Percentiles rank a stretch among this genome's conserved stretches.
Conservation (phyloP, 2,797 vertebrate species). For the Megalops cyprinoides region DNA sequence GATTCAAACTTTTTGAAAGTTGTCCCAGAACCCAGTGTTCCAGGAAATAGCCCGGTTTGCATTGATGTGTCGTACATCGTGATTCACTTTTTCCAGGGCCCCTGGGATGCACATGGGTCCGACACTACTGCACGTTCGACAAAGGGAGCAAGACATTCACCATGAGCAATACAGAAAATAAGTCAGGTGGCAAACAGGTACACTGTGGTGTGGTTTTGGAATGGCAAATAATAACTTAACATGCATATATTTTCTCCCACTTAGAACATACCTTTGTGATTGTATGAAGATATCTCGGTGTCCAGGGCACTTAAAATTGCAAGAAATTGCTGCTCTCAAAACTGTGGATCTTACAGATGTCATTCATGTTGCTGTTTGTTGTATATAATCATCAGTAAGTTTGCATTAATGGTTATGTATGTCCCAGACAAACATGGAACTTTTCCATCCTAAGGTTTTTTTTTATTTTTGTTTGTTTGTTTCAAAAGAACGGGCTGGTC, state of each 20-base stretch:
- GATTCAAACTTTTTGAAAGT: slow-evolving; percentile 62
- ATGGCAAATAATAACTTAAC: too few relatives aligned
- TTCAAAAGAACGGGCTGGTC: slow-evolving; percentile 84
- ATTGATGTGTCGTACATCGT: slow-evolving; percentile 15
- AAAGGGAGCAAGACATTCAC: slow-evolving; percentile 94
- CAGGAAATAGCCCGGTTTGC: slow-evolving; percentile 20
- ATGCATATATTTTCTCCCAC: too few relatives aligned
- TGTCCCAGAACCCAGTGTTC: slow-evolving; percentile 46
- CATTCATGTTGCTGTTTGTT: too few relatives aligned
- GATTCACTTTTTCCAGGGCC: slow-evolving; percentile 74
- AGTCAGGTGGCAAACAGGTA: slow-evolving; percentile 92
- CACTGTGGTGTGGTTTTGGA: too few relatives aligned
- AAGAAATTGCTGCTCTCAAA: too few relatives aligned
- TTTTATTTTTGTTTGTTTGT: too few relatives aligned
- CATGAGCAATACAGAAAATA: slow-evolving; percentile 90
- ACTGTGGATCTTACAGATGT: too few relatives aligned
- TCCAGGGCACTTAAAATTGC: too few relatives aligned
- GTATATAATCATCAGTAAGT: too few relatives aligned
- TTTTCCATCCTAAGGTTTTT: not conserved
- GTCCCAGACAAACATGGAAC: not conserved
- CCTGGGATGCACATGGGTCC: slow-evolving; percentile 90
- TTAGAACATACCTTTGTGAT: too few relatives aligned
- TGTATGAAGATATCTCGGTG: too few relatives aligned
- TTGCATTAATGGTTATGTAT: too few relatives aligned
- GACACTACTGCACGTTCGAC: slow-evolving; percentile 94